A percentile compares a stretch with the other conserved stretches of the same genome.
Conservation (phyloP, 2,797 vertebrate genomes). For the Pseudochromis fuscus region DNA sequence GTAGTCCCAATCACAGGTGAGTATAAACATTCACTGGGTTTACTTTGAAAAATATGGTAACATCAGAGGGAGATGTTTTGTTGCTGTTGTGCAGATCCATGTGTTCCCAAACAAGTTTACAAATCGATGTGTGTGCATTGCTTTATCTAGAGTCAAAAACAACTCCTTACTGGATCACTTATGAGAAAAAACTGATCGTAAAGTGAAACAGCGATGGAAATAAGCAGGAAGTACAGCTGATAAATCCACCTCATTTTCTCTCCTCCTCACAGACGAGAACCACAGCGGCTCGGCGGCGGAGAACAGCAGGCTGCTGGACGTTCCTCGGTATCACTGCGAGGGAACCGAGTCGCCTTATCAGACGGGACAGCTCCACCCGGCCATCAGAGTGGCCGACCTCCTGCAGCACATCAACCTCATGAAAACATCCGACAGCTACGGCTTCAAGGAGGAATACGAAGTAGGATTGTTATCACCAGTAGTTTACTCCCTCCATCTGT, state of each 20-base stretch:
- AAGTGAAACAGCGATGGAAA: slow-evolving; percentile 1
- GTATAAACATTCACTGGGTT: slow-evolving; percentile 70
- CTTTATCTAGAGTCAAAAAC: neutral
- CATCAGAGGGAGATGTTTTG: neutral
- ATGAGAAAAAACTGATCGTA: too few relatives aligned
- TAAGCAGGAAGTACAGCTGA: neutral
- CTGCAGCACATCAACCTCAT: slow-evolving; percentile 99
- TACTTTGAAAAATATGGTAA: slow-evolving; percentile 25
- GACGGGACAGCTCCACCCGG: slow-evolving; percentile 97
- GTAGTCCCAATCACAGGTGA: slow-evolving; percentile 99
- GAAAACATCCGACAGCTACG: slow-evolving; percentile 99
- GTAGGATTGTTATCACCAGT: slow-evolving; percentile 78
- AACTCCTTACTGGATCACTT: neutral
- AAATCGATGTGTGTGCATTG: neutral
- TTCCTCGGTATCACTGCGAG: slow-evolving; percentile 97
- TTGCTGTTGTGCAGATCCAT: neutral
- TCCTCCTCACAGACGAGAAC: slow-evolving; percentile 91
- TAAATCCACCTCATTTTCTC: neutral
- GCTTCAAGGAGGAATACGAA: slow-evolving; percentile 99
- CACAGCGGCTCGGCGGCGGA: slow-evolving; percentile 93
- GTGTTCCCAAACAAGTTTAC: neutral
- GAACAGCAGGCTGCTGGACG: slow-evolving; percentile 94
- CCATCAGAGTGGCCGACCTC: slow-evolving; percentile 97
- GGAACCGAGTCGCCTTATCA: slow-evolving; percentile 98
- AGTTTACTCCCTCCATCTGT: too few relatives aligned